Evolutionary conservation across 2,888 invertebrate genomes (phyloP).

Genomic region (Tridacna crocea): DNA sequence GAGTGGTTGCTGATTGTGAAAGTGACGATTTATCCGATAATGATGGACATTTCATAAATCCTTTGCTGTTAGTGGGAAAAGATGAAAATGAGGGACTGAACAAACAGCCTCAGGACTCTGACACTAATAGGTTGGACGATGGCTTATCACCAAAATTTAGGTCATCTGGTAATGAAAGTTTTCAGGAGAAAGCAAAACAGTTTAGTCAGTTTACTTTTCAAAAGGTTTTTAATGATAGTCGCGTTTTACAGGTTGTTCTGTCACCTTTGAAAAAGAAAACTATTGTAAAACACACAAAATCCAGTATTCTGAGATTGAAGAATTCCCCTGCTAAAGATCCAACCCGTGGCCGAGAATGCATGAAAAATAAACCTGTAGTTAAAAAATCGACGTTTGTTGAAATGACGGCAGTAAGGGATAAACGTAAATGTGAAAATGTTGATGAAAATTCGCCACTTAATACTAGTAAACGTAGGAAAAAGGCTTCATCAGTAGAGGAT

Average conservation of each 20-base stretch:
- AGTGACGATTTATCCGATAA: constrained; percentile 49
- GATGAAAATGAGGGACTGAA: neutral
- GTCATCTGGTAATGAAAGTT: constrained; percentile 13
- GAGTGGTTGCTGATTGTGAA: constrained; percentile 56
- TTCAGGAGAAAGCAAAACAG: constrained; percentile 15
- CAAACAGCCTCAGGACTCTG: neutral
- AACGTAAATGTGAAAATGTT: constrained; percentile 60
- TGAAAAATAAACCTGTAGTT: constrained; percentile 30
- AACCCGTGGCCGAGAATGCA: constrained; percentile 60
- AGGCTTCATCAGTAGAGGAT: constrained; percentile 11
- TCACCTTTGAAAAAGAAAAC: constrained; percentile 67
- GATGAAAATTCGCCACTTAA: constrained; percentile 48
- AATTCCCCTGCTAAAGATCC: constrained; percentile 67
- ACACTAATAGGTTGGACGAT: neutral
- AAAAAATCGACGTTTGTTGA: constrained; percentile 34
- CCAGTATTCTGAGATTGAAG: constrained; percentile 74
- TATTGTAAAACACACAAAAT: constrained; percentile 72
- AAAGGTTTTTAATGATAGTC: constrained; percentile 52
- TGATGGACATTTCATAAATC: constrained; percentile 35
- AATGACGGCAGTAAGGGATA: constrained; percentile 44
- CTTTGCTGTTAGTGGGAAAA: neutral
- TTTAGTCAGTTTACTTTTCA: constrained; percentile 36
- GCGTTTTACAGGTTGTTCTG: constrained; percentile 70
- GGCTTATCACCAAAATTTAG: neutral
- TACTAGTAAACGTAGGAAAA: constrained; percentile 54